These are phyloP conservation scores for Muntiacus reevesi DNA, from an alignment of 2,113 vertebrate species.

Conservation along the genomic window DNA sequence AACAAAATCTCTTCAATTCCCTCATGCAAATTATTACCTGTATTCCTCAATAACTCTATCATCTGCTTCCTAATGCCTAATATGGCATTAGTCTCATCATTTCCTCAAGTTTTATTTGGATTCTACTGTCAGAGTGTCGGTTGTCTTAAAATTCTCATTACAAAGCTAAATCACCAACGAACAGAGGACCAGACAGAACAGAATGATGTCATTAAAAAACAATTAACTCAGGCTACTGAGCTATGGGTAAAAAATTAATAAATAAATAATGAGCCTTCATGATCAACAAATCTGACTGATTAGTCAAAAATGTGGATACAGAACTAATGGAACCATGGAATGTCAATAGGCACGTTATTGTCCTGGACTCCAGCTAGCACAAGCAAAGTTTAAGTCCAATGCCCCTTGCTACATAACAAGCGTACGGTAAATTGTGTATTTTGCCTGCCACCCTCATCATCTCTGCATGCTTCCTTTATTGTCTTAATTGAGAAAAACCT, in stretches of 20 bases:
- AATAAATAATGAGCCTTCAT: background rate
- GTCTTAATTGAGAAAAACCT: background rate
- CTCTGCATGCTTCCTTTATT: background rate
- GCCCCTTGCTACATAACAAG: background rate
- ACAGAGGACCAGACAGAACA: background rate
- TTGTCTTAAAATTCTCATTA: background rate
- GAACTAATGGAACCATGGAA: background rate
- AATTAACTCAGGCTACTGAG: background rate
- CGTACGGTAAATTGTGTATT: background rate
- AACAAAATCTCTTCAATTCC: background rate
- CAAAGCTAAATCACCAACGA: background rate
- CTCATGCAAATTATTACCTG: background rate
- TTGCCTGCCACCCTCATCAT: accelerated
- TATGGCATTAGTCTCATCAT: background rate
- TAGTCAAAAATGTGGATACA: background rate
- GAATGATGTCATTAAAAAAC: background rate
- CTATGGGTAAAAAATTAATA: background rate
- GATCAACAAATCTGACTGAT: background rate
- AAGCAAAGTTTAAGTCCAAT: background rate
- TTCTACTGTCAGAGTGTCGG: background rate
- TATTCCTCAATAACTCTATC: conserved; percentile 28
- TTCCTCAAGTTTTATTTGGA: background rate
- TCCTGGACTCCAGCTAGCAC: background rate
- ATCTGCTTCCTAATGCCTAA: background rate
- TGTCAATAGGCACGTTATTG: accelerated